A percentile compares a stretch with the other conserved stretches of the same genome.
Evolutionary conservation across 2,888 invertebrate species (phyloP).

Genomic region (Masnerella sp.): DNA sequence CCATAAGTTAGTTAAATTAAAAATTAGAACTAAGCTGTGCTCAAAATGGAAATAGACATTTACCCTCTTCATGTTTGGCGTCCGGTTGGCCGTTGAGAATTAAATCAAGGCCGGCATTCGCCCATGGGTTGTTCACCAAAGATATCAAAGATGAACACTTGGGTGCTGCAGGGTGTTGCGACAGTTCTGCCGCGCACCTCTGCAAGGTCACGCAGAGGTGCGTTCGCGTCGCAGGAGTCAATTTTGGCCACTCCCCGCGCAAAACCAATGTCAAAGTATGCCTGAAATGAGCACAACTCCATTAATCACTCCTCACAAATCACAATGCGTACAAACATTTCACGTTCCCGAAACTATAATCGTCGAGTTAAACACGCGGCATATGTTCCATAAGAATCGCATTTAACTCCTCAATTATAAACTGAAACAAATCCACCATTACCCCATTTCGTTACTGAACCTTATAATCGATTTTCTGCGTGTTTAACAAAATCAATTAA

Average conservation of each 20-base stretch:
- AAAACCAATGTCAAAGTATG: constrained; percentile 78
- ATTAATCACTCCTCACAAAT: too few species aligned
- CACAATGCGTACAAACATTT: too few species aligned
- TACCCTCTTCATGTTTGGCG: constrained; percentile 77
- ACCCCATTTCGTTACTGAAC: too few species aligned
- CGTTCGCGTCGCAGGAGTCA: constrained; percentile 76
- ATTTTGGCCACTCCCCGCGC: constrained; percentile 81
- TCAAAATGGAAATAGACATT: too few species aligned
- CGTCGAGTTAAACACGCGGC: too few species aligned
- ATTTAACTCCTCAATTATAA: too few species aligned
- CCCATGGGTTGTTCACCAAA: constrained; percentile 80
- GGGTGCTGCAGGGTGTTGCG: constrained; percentile 78
- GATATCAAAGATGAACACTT: constrained; percentile 81
- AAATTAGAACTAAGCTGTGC: too few species aligned
- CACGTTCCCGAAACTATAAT: too few species aligned
- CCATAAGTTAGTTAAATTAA: background rate
- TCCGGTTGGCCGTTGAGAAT: constrained; percentile 77
- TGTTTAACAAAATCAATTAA: too few species aligned
- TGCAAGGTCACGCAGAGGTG: constrained; percentile 77
- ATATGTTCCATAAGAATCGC: too few species aligned
- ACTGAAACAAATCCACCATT: too few species aligned
- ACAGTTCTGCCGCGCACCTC: constrained; percentile 77
- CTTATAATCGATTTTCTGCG: too few species aligned
- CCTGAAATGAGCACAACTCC: constrained; percentile 62
- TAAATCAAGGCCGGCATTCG: constrained; percentile 76